Conservation (phyloP, 1,140 invertebrate genomes). For the Tribolium castaneum region DNA sequence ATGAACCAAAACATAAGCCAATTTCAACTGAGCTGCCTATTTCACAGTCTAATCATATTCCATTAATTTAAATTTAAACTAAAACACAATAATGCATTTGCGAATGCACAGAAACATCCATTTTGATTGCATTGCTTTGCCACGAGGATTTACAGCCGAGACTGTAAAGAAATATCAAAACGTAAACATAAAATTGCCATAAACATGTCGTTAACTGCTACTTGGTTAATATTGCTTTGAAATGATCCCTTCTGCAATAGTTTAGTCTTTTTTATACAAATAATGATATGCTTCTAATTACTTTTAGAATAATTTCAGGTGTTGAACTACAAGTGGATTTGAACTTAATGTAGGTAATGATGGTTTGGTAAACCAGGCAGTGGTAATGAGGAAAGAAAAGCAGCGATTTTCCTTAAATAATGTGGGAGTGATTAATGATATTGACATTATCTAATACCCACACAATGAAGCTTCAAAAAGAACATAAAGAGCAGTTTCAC, state of each 20-base stretch:
- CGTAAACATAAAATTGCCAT: no score
- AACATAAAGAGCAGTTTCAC: background rate
- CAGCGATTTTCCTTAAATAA: background rate
- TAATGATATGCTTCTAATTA: no score
- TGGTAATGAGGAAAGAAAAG: background rate
- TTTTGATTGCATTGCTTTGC: no score
- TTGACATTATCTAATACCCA: background rate
- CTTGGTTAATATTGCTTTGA: no score
- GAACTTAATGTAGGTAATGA: slow-evolving; percentile 1
- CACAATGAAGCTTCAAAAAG: background rate
- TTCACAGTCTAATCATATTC: background rate
- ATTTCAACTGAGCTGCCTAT: background rate
- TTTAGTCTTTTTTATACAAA: no score
- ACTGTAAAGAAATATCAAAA: no score
- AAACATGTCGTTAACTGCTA: no score
- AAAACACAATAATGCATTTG: background rate
- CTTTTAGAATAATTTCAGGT: no score
- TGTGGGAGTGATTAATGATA: slow-evolving; percentile 10
- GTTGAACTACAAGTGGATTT: background rate
- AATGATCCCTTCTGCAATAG: no score
- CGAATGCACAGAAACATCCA: no score
- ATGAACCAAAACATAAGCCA: background rate
- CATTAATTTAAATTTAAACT: slow-evolving; percentile 16
- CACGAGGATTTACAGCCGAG: no score
- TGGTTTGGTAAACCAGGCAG: background rate